These are phyloP conservation scores for Dynastes hyllus DNA, from an alignment of 2,888 invertebrate species.

Conservation along the genomic window DNA sequence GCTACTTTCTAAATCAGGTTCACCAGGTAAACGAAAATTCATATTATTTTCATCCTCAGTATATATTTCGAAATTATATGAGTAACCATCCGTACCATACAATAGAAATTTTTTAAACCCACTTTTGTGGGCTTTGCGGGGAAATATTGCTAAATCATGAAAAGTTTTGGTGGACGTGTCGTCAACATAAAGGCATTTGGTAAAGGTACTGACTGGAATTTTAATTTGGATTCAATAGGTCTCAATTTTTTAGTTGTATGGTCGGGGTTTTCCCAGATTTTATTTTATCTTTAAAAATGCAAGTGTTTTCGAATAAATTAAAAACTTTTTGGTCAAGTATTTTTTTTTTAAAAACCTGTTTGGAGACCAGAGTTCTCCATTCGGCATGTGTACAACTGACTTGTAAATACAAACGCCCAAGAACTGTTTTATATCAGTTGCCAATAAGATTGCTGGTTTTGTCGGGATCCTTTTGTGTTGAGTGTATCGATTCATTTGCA, in stretches of 20 bases:
- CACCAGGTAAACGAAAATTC: no score
- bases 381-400: not conserved
- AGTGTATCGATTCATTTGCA: slow-evolving; percentile 1
- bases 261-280: not conserved
- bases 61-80: slow-evolving; percentile 5
- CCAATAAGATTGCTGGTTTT: no score
- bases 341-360: no score
- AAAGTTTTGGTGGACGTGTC: not conserved
- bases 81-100: not conserved
- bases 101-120: no score
- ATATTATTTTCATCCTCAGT: not conserved
- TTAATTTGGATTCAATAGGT: not conserved
- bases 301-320: no score
- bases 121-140: not conserved
- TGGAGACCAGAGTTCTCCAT: not conserved
- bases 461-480: not conserved
- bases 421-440: no score
- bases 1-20: no score
- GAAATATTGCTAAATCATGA: not conserved
- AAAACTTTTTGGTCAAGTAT: no score
- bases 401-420: not conserved
- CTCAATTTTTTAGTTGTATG: slow-evolving; percentile 1
- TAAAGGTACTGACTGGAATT: not conserved
- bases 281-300: no score
- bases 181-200: not conserved